Evolutionary conservation across 2,797 vertebrate species (phyloP), one percentile per base, ranked within the genome.

Genomic region (Euthynnus affinis): DNA sequence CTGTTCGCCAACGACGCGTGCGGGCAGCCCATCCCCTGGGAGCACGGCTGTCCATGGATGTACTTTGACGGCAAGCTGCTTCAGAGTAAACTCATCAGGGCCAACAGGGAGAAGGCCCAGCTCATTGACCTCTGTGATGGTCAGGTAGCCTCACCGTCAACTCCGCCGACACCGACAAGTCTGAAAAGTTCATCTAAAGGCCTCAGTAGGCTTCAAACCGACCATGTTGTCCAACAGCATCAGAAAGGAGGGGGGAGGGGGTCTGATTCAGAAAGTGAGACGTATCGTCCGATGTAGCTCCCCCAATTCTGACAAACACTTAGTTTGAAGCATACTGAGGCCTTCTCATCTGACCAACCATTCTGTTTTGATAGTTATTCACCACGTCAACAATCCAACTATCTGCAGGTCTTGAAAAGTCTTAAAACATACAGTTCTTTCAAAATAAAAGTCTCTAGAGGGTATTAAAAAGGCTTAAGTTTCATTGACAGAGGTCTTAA

Each of bases 111-210:
- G 90, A 98, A 97, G 92, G 96, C 96, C 87, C 97, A 96, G 22
- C 97, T 99, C 93, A 96, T 98, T 88, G 97, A 98, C 97, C 97
- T 99, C 97, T 99, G 98, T 97, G 98, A 98, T 85, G 97, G 97
- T 97, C 98, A 99, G 98, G 98, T 98, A 96, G 53, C 94, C 88
- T 59, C 65, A 46, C 51, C 65, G 27, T 22, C 66, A 60, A 34
- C 65, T 42, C 51, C 65, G 27, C 20, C 66, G 58, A 34, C 61
- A 18, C 10, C 6, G 56, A 27, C 23, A 37, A 3, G 12, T 23
- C 66, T 34, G 37, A n/a, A 67, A 29, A 68, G 62, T 37, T 0
- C 1, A 0, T 22, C 32, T 25, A 10, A 0, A 25, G 5, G 7
- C 46, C 7, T 49, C 46, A n/a, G 46, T 49, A 49, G 20, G 46